A percentile compares a stretch with the other conserved stretches of the same genome.
These are phyloP conservation scores for Anniella stebbinsi DNA, from an alignment of 2,797 vertebrate genomes.

Conservation along the genomic window DNA sequence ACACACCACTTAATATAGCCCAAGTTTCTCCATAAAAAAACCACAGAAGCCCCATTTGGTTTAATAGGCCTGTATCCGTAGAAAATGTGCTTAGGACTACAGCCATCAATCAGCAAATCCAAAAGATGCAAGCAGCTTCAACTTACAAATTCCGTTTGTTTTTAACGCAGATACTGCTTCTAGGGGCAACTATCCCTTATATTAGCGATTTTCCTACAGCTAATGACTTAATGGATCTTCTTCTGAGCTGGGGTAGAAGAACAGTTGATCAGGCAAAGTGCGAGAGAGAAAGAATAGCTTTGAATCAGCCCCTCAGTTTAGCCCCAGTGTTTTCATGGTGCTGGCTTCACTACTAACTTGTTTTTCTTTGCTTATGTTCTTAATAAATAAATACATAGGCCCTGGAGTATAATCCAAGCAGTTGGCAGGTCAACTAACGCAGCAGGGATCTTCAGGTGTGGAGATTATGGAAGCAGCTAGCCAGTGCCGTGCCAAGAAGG, in stretches of 20 bases:
- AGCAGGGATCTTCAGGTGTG: neutral
- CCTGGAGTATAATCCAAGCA: neutral
- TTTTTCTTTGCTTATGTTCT: neutral
- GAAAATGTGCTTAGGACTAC: neutral
- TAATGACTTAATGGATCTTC: neutral
- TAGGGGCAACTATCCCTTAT: no score
- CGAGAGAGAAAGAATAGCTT: neutral
- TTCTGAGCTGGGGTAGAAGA: no score
- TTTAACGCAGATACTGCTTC: no score
- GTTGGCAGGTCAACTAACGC: neutral
- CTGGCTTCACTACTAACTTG: neutral
- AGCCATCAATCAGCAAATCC: neutral
- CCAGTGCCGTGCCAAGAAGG: neutral
- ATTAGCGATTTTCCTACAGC: no score
- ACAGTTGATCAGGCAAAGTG: fast-evolving
- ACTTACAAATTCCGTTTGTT: neutral
- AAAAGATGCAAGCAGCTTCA: neutral
- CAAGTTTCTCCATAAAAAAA: neutral
- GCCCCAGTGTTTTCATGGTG: neutral
- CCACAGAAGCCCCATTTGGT: neutral
- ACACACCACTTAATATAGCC: no score
- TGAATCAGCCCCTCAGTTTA: neutral
- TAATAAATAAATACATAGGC: neutral
- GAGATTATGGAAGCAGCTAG: neutral
- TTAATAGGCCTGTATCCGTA: neutral